Conservation (phyloP, 2,797 vertebrate species). For the Scleropages formosus region DNA sequence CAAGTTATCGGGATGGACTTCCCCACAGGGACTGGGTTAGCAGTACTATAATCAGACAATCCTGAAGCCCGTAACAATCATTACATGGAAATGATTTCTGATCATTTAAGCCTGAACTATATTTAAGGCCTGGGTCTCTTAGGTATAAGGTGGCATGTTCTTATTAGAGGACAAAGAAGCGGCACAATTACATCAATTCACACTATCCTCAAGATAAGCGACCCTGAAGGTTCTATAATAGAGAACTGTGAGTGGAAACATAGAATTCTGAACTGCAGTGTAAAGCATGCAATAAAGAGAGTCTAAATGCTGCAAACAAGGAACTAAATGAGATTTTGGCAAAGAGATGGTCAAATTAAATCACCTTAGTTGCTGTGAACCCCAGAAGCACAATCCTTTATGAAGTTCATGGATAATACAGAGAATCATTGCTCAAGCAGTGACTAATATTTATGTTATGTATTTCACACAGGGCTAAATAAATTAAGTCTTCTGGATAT, state of each 20-base stretch:
- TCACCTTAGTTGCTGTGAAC: not conserved
- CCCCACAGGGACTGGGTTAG: slow-evolving; percentile 16
- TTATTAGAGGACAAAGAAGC: slow-evolving; percentile 38
- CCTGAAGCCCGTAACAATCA: slow-evolving; percentile 13
- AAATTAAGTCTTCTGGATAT: too few species aligned
- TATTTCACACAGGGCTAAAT: not conserved
- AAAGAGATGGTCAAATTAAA: not conserved
- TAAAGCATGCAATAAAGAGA: not conserved
- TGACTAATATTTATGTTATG: too few species aligned
- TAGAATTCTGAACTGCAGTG: not conserved
- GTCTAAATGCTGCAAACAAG: too few species aligned
- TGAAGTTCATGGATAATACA: not conserved
- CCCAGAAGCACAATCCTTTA: not conserved
- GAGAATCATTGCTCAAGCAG: too few species aligned
- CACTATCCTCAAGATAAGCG: slow-evolving; percentile 41
- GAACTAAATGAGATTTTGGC: not conserved
- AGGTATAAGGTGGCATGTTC: slow-evolving; percentile 37
- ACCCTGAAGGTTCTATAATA: slow-evolving; percentile 24
- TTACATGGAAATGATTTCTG: slow-evolving; percentile 28
- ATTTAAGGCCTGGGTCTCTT: slow-evolving; percentile 30
- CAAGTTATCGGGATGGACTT: slow-evolving; percentile 59
- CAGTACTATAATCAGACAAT: slow-evolving; percentile 21
- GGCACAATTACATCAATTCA: slow-evolving; percentile 40
- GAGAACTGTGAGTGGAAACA: not conserved
- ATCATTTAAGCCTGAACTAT: slow-evolving; percentile 16